These are phyloP conservation scores for Tragelaphus strepsiceros DNA, from an alignment of 2,113 vertebrate genomes.

Conservation along the genomic window DNA sequence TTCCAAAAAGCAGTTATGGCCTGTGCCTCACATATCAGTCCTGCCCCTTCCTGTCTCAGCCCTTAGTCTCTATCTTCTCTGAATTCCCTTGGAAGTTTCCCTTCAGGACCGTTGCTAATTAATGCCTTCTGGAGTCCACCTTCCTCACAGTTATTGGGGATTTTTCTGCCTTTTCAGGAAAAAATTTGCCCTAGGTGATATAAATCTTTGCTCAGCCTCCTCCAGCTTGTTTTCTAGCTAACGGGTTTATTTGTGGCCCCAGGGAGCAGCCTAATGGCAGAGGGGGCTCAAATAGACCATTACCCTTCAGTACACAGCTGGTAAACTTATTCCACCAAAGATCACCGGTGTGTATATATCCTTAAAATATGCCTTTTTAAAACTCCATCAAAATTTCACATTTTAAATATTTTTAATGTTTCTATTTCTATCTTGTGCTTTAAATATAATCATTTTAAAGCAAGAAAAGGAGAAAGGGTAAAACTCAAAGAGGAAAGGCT, in stretches of 20 bases:
- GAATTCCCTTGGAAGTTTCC: neutral
- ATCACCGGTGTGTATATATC: neutral
- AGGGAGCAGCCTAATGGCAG: neutral
- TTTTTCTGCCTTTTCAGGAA: neutral
- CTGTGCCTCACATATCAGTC: neutral
- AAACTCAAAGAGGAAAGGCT: neutral
- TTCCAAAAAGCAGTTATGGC: neutral
- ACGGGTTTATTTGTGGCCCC: neutral
- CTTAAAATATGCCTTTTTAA: neutral
- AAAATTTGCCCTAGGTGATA: neutral
- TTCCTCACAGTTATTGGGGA: neutral
- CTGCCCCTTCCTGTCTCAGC: neutral
- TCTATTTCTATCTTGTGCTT: neutral
- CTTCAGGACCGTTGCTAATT: neutral
- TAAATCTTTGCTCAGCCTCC: neutral
- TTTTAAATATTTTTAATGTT: conserved; percentile 16
- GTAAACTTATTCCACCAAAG: neutral
- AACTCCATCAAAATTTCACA: neutral
- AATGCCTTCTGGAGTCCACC: neutral
- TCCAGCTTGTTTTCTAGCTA: neutral
- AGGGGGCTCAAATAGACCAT: neutral
- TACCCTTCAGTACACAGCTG: neutral
- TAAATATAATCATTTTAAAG: neutral
- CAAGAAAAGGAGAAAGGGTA: conserved; percentile 9
- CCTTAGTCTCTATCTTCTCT: neutral